These are phyloP conservation scores for Corythornis madagascariensis DNA, from an alignment of 2,113 vertebrate species.

Conservation along the genomic window DNA sequence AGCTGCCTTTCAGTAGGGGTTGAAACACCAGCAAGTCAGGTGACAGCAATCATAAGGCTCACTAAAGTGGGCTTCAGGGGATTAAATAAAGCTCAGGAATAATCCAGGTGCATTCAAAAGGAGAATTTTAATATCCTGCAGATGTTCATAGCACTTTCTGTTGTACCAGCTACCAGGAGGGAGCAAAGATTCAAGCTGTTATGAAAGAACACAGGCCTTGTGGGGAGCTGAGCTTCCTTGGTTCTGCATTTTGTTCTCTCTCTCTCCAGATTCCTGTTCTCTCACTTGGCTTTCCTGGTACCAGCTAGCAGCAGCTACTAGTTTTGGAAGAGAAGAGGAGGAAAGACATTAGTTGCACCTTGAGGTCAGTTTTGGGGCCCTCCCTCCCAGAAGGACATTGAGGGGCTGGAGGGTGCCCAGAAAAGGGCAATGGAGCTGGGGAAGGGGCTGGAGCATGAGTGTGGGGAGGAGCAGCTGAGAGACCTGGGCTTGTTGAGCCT, in stretches of 20 bases:
- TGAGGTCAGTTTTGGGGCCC: background rate
- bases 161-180: background rate
- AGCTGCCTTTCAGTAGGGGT: background rate
- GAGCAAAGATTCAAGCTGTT: background rate
- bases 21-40: background rate
- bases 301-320: background rate
- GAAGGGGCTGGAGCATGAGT: too few species aligned
- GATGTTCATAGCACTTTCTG: background rate
- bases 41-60: background rate
- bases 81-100: slow-evolving; percentile 34
- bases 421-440: background rate
- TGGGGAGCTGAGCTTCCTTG: background rate
- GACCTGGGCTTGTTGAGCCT: too few species aligned
- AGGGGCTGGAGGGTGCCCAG: background rate
- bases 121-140: slow-evolving; percentile 11
- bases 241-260: background rate
- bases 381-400: background rate
- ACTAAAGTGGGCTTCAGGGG: background rate
- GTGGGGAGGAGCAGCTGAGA: too few species aligned
- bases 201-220: background rate
- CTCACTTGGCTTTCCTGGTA: background rate
- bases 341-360: background rate
- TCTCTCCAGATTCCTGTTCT: background rate
- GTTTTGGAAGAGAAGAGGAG: slow-evolving; percentile 12
- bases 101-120: background rate